These are phyloP conservation scores for Glaucopsyche alexis DNA, from an alignment of 2,888 invertebrate species.

Conservation along the genomic window DNA sequence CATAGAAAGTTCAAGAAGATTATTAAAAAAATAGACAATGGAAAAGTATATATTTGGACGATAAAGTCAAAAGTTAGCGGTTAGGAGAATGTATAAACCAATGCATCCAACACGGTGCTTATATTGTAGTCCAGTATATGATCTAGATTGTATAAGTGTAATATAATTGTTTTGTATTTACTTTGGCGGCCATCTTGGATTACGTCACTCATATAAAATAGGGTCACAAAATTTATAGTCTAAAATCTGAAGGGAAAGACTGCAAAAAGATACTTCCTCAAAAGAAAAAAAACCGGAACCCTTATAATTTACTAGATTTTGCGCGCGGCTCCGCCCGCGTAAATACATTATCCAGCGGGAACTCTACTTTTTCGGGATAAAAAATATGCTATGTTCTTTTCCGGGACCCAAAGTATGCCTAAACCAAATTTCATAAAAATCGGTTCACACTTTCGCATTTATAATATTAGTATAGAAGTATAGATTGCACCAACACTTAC, in stretches of 20 bases:
- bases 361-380: too few relatives aligned
- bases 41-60: slow-evolving; percentile 30
- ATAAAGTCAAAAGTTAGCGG: slow-evolving; percentile 36
- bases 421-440: too few relatives aligned
- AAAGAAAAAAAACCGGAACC: too few relatives aligned
- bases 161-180: slow-evolving; percentile 26
- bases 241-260: background rate
- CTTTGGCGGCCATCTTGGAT: slow-evolving; percentile 15
- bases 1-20: slow-evolving; percentile 44
- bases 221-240: background rate
- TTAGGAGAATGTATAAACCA: slow-evolving; percentile 38
- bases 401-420: too few relatives aligned
- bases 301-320: too few relatives aligned
- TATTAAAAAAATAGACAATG: slow-evolving; percentile 39
- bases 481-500: too few relatives aligned
- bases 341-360: too few relatives aligned
- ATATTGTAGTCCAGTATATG: slow-evolving; percentile 22
- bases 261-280: too few relatives aligned
- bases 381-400: too few relatives aligned
- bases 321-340: too few relatives aligned
- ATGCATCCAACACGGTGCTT: slow-evolving; percentile 62
- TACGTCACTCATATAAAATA: background rate
- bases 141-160: slow-evolving; percentile 23
- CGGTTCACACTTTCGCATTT: too few relatives aligned
- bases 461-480: too few relatives aligned